Evolutionary conservation across 2,797 vertebrate genomes (phyloP).

Genomic region (Chelidonichthys spinosus): DNA sequence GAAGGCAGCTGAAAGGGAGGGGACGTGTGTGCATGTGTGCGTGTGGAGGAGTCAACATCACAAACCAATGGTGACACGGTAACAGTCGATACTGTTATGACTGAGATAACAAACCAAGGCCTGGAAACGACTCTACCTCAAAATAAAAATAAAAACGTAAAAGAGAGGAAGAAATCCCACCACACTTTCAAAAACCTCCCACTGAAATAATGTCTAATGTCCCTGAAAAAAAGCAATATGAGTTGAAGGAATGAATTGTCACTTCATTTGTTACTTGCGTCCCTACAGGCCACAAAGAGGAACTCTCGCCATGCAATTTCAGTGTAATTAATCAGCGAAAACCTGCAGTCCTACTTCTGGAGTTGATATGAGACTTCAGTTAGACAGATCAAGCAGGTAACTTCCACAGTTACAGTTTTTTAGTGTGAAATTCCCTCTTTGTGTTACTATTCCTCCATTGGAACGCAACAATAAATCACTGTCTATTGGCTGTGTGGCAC

Average conservation of each 20-base stretch:
- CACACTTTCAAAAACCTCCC: constrained; percentile 4
- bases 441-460: neutral
- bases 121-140: neutral
- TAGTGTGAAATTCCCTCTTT: neutral
- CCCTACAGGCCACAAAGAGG: neutral
- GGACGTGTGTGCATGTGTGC: constrained; percentile 7
- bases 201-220: constrained; percentile 8
- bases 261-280: neutral
- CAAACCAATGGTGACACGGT: constrained; percentile 24
- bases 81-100: constrained; percentile 15
- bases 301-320: neutral
- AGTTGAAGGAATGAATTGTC: neutral
- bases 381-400: neutral
- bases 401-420: neutral
- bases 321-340: neutral
- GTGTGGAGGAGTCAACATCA: constrained; percentile 9
- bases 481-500: neutral
- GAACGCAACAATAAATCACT: neutral
- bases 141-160: constrained; percentile 16
- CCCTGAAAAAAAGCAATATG: neutral
- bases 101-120: constrained; percentile 1
- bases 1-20: constrained; percentile 47
- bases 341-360: neutral
- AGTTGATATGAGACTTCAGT: neutral
- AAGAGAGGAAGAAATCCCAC: neutral